A percentile compares a stretch with the other conserved stretches of the same genome.
phyloP scores from a whole-genome alignment of 2,797 vertebrate species.

The Pelochelys cantorii region DNA sequence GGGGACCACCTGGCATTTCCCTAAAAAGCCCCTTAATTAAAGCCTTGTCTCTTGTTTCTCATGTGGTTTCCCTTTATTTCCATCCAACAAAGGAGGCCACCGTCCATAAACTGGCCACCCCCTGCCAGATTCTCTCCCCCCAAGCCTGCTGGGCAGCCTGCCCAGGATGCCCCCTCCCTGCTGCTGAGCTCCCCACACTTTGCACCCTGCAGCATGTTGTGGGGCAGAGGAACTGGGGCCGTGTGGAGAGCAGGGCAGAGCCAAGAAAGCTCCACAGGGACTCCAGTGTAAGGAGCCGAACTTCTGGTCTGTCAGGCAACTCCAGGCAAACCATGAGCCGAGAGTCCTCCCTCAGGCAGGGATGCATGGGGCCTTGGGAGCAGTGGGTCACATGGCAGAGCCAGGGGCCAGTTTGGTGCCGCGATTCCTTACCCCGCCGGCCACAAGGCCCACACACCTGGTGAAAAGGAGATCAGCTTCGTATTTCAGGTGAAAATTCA shows the following conservation, averaged over 20 bases:
- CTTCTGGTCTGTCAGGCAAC: not conserved
- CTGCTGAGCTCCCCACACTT: not conserved
- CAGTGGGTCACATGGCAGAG: not conserved
- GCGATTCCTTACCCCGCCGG: too few relatives aligned
- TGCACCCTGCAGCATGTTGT: not conserved
- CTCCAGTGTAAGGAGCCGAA: not conserved
- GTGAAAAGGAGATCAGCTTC: constrained; percentile 96
- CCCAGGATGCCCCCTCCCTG: not conserved
- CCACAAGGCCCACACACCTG: constrained; percentile 79
- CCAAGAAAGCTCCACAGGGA: not conserved
- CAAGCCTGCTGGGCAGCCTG: too few relatives aligned
- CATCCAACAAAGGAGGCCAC: not conserved
- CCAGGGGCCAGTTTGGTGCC: not conserved
- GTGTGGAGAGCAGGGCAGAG: not conserved
- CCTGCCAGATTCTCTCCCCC: not conserved
- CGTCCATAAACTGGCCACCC: not conserved
- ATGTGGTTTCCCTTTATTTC: not conserved
- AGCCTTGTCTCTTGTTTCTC: not conserved
- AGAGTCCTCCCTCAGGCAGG: not conserved
- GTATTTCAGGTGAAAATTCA: constrained; percentile 90
- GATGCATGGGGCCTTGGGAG: not conserved
- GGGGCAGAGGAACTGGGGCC: not conserved
- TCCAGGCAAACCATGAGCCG: not conserved
- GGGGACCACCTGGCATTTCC: not conserved
- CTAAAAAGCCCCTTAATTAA: not conserved